Evolutionary conservation across 2,888 invertebrate genomes (phyloP).

Genomic region (Andrena dorsata): DNA sequence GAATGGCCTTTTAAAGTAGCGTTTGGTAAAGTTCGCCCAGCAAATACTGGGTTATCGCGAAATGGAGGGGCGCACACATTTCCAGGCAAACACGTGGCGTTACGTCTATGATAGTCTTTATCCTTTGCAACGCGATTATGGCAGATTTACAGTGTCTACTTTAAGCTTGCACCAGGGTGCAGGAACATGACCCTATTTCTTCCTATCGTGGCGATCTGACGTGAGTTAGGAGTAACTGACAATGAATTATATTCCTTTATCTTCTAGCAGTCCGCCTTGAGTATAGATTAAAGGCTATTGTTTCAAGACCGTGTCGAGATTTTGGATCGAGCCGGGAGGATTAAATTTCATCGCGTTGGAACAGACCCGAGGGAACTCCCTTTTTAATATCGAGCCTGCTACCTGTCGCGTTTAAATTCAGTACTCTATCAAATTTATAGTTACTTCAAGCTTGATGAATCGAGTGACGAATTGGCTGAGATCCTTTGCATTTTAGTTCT

Average conservation of each 20-base stretch:
- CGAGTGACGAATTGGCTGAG: background rate
- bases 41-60: background rate
- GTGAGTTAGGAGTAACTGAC: slow-evolving; percentile 36
- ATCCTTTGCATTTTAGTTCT: background rate
- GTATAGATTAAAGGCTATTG: slow-evolving; percentile 32
- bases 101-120: background rate
- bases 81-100: no score
- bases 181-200: slow-evolving; percentile 27
- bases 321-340: slow-evolving; percentile 8
- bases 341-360: slow-evolving; percentile 23
- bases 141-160: slow-evolving; percentile 24
- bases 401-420: background rate
- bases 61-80: no score
- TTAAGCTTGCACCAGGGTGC: background rate
- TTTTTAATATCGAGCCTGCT: slow-evolving; percentile 15
- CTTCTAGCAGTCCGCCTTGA: background rate
- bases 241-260: slow-evolving; percentile 32
- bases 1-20: no score
- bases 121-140: background rate
- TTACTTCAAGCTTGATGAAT: background rate
- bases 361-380: background rate
- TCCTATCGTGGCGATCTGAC: slow-evolving; percentile 42
- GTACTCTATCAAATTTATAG: background rate
- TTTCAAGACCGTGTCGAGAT: slow-evolving; percentile 40
- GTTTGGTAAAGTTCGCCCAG: no score